A percentile compares a stretch with the other conserved stretches of the same genome.
These are phyloP conservation scores for Acromyrmex heyeri DNA, from an alignment of 1,140 invertebrate species.

Conservation along the genomic window DNA sequence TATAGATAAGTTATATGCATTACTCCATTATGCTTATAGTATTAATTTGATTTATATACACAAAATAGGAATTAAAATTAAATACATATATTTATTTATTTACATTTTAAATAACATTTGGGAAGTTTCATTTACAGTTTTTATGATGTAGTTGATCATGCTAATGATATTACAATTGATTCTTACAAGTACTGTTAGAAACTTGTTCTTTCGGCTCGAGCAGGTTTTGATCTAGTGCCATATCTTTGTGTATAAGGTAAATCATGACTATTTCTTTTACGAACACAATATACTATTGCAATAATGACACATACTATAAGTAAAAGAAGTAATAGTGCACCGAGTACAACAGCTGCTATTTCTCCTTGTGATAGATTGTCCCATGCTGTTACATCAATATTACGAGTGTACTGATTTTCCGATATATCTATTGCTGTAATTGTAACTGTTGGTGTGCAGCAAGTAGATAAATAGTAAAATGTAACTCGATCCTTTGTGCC, in stretches of 20 bases:
- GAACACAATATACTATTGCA: conserved; percentile 80
- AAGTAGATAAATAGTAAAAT: conserved; percentile 88
- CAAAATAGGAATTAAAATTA: not conserved
- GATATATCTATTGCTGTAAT: conserved; percentile 88
- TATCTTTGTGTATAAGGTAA: conserved; percentile 84
- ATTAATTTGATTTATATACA: conserved; percentile 14
- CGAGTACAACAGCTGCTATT: conserved; percentile 85
- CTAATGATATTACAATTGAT: not conserved
- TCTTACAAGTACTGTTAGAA: conserved; percentile 70
- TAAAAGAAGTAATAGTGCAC: conserved; percentile 80
- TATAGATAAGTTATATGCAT: not conserved
- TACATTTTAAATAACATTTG: not conserved
- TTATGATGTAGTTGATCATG: not conserved
- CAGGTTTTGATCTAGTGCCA: conserved; percentile 82
- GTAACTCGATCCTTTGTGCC: conserved; percentile 87
- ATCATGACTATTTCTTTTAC: conserved; percentile 81
- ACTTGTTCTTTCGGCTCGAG: conserved; percentile 80
- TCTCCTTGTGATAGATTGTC: conserved; percentile 82
- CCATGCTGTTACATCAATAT: conserved; percentile 88
- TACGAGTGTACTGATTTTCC: conserved; percentile 87
- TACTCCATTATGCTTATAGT: not conserved
- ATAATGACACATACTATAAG: conserved; percentile 82
- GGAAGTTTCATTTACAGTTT: conserved; percentile 32
- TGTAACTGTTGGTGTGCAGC: conserved; percentile 88
- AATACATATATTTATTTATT: not conserved